Base-by-base conservation (phyloP, 2,113 vertebrate genomes). In the Mustelus asterias region DNA sequence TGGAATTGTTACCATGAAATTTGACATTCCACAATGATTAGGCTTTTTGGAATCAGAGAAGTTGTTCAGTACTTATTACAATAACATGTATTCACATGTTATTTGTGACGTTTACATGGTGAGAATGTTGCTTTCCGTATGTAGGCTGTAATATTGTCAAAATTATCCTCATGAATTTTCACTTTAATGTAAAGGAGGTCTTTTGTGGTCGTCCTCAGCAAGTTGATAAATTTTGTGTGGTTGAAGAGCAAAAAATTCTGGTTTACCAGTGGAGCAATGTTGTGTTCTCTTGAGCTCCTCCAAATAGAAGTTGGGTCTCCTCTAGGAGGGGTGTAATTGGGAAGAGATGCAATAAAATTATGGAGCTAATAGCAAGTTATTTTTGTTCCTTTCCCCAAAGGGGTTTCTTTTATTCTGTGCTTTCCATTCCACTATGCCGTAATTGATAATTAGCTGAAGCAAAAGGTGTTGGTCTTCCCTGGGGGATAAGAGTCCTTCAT, bases 371-470 rank as follows among this genome's bases (percentile, higher is more conserved):
- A 92, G 89, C 48, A 67, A 93, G 89, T 65, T 93, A 93, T 93
- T 93, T 93, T 93, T 93, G n/a, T 37, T 67, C 65, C 16, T 65
- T 29, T 60, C 89, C 60, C 89, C 18, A 10, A 76, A 93, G 60
- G 88, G n/a, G 26, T 92, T 67, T 67, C 13, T 60, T 16, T 93
- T 93, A 60, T n/a, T 65, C 33, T 93, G 6, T 20, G 63, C 60
- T 7, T 65, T 8, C 0, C 33, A 93, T 58, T 90, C 58, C 33
- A 65, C 8, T 63, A n/a, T 93, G 33, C n/a, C 14, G 37, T 93
- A 93, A 93, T 65, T 93, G 89, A 58, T 93, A 65, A 93, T 93
- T 93, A 93, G 89, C 60, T 93, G 63, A 93, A 93, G n/a, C 60
- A 37, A n/a, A 33, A 93, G 33, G 89, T 63, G n/a, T 92, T 92